Percentiles rank a stretch among this genome's conserved stretches.
Evolutionary conservation across 1,140 invertebrate species (phyloP).

Genomic region (Heliconius melpomene): DNA sequence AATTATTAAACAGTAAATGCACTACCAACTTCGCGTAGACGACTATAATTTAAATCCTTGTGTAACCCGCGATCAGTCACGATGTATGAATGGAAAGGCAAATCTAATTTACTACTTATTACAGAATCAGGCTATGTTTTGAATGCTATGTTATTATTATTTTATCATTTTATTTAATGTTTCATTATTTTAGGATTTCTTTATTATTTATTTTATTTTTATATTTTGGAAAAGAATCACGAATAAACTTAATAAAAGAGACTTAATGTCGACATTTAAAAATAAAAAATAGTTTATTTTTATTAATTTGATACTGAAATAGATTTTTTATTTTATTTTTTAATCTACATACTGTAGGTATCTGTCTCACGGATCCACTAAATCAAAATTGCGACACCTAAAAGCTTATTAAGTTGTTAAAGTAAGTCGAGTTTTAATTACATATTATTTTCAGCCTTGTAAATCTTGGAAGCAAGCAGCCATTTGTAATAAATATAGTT

Average conservation of each 20-base stretch:
- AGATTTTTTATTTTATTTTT: no score
- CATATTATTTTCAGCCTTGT: background rate
- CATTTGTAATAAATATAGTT: background rate
- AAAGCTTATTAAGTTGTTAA: constrained; percentile 10
- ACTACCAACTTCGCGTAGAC: background rate
- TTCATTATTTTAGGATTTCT: background rate
- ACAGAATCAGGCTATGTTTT: background rate
- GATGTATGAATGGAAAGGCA: constrained; percentile 37
- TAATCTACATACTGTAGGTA: no score
- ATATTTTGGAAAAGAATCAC: no score
- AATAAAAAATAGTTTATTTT: no score
- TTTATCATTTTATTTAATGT: background rate
- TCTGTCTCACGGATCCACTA: background rate
- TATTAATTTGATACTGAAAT: no score
- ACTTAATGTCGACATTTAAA: no score
- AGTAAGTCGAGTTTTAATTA: background rate
- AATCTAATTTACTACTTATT: constrained; percentile 25
- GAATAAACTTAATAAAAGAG: no score
- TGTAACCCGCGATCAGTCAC: constrained; percentile 34
- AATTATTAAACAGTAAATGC: background rate
- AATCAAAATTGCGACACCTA: background rate
- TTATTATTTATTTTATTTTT: background rate
- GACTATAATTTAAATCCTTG: constrained; percentile 31
- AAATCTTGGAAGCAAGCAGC: background rate
- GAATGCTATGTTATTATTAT: background rate